Evolutionary conservation across 2,888 invertebrate genomes (phyloP).

Genomic region (Brenthis hecate): DNA sequence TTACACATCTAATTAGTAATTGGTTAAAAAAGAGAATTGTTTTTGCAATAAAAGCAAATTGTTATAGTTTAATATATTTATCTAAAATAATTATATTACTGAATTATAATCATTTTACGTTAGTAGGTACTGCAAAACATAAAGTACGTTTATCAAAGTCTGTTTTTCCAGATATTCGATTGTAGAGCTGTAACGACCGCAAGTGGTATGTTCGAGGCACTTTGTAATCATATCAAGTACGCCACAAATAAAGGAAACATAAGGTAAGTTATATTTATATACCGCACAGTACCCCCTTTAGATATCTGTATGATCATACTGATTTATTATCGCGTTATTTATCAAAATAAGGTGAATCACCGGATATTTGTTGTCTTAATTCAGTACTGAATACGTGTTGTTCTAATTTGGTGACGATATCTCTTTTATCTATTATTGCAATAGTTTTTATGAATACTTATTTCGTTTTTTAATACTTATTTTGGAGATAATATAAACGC

Average conservation of each 20-base stretch:
- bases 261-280: conserved; percentile 80
- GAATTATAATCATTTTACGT: too few species aligned
- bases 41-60: too few species aligned
- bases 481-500: too few species aligned
- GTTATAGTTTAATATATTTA: too few species aligned
- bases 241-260: conserved; percentile 98
- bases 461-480: too few species aligned
- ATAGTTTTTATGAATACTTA: too few species aligned
- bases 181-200: conserved; percentile 96
- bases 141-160: not conserved
- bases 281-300: not conserved
- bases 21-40: too few species aligned
- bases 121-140: too few species aligned
- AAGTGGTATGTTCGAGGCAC: conserved; percentile 97
- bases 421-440: not conserved
- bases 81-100: too few species aligned
- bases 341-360: conserved; percentile 15
- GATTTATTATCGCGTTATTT: conserved; percentile 34
- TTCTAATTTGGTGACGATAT: not conserved
- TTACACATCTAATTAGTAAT: too few species aligned
- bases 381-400: not conserved
- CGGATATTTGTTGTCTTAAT: not conserved
- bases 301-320: conserved; percentile 24
- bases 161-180: conserved; percentile 90
- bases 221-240: conserved; percentile 98